Conservation (phyloP, 2,797 vertebrate genomes). For the Chanos chanos region DNA sequence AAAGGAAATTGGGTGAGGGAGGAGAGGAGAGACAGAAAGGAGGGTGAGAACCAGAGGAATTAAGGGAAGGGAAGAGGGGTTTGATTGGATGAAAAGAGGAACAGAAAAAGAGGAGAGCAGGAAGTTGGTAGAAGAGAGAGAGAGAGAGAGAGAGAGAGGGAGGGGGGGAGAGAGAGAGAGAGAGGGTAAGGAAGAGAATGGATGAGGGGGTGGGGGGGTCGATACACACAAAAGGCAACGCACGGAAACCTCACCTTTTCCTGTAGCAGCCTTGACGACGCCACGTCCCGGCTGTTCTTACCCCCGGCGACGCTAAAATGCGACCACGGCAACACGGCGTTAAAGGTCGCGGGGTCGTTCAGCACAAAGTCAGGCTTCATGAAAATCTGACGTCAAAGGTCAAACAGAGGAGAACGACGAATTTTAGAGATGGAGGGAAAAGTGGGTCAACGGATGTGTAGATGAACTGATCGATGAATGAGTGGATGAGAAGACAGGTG, state of each 20-base stretch:
- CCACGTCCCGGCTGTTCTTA: slow-evolving; percentile 85
- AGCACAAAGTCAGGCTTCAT: slow-evolving; percentile 96
- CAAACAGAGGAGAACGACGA: background rate
- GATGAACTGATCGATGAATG: background rate
- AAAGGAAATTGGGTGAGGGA: background rate
- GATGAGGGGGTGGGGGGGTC: background rate
- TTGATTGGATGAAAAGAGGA: background rate
- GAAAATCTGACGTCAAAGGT: slow-evolving; percentile 80
- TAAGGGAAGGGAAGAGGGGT: background rate
- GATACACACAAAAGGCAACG: background rate
- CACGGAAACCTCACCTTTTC: slow-evolving; percentile 80
- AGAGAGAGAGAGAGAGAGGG: background rate
- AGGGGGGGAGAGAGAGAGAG: background rate
- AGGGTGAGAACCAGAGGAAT: slow-evolving; percentile 33
- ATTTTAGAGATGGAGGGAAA: background rate
- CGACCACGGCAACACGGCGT: slow-evolving; percentile 92
- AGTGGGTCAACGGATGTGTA: background rate
- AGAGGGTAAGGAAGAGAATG: background rate
- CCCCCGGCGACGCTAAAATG: slow-evolving; percentile 91
- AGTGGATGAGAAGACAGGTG: background rate
- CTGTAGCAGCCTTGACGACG: slow-evolving; percentile 92
- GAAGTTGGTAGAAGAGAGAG: slow-evolving; percentile 1
- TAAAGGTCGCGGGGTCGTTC: slow-evolving; percentile 92
- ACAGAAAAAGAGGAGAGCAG: background rate
- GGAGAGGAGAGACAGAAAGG: background rate